Evolutionary conservation across 2,113 vertebrate genomes (phyloP).

Genomic region (Aramus guarauna): DNA sequence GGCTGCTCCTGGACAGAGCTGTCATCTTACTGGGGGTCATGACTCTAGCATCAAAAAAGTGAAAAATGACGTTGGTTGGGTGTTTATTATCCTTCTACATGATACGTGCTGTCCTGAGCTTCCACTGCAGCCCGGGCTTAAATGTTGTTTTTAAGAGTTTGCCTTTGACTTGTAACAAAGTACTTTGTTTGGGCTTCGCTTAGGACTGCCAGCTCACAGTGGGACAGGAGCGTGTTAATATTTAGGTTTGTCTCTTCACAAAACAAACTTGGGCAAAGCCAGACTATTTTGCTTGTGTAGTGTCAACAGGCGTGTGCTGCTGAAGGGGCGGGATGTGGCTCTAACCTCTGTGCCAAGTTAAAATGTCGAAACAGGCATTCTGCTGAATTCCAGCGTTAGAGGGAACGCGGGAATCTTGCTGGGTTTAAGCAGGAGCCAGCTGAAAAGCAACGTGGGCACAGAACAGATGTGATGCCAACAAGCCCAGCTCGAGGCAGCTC

Average conservation of each 20-base stretch:
- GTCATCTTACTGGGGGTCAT: not conserved
- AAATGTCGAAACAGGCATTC: not conserved
- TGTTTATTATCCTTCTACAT: accelerated
- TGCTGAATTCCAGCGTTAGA: too few species aligned
- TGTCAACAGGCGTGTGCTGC: too few species aligned
- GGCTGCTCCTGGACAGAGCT: not conserved
- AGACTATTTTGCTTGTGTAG: not conserved
- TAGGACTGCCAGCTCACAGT: not conserved
- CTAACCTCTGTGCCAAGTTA: not conserved
- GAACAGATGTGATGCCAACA: not conserved
- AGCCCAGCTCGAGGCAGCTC: too few species aligned
- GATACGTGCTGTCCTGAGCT: not conserved
- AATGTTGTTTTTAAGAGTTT: not conserved
- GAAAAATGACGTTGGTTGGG: not conserved
- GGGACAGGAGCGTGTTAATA: not conserved
- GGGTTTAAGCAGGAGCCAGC: not conserved
- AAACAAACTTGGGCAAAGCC: not conserved
- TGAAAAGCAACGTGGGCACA: not conserved
- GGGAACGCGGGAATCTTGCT: not conserved
- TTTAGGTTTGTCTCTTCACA: not conserved
- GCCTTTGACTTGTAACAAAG: not conserved
- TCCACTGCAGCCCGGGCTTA: too few species aligned
- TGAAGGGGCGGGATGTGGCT: not conserved
- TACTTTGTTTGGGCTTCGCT: not conserved
- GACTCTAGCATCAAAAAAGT: not conserved